phyloP scores from a whole-genome alignment of 2,113 vertebrate species.

The Brachyhypopomus gauderio region DNA sequence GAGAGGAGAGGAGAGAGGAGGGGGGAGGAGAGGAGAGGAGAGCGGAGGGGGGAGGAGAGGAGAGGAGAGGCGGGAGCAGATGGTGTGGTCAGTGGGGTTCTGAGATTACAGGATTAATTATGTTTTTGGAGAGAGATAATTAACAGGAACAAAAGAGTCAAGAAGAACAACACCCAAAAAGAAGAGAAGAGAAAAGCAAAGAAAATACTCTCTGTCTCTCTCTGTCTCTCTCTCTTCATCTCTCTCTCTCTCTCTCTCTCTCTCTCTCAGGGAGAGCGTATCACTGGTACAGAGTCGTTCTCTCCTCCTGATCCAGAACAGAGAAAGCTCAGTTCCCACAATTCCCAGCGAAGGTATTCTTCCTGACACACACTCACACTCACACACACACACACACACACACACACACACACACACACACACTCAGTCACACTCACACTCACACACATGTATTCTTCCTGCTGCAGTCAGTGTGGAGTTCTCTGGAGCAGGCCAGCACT shows the following conservation, averaged over 20 bases:
- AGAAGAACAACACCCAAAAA: background rate
- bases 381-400: too few relatives aligned
- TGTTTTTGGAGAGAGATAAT: conserved; percentile 63
- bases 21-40: background rate
- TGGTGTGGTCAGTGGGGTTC: conserved; percentile 63
- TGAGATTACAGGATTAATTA: conserved; percentile 72
- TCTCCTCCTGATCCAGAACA: conserved; percentile 61
- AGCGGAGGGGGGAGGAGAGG: conserved; percentile 31
- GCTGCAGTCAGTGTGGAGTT: conserved; percentile 36
- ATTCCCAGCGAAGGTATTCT: conserved; percentile 69
- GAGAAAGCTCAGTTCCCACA: conserved; percentile 58
- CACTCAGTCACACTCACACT: too few relatives aligned
- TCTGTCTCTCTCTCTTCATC: background rate
- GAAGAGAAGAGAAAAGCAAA: background rate
- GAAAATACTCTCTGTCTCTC: background rate
- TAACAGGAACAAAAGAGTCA: conserved; percentile 41
- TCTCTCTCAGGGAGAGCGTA: conserved; percentile 53
- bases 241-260: background rate
- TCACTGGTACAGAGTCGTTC: conserved; percentile 57
- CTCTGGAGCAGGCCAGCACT: conserved; percentile 10
- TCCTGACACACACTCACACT: too few relatives aligned
- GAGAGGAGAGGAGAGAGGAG: background rate
- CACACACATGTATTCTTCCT: too few relatives aligned
- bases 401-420: too few relatives aligned
- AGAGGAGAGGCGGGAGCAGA: conserved; percentile 59